phyloP scores from a whole-genome alignment of 2,797 vertebrate species.

The Rhabdomys pumilio region DNA sequence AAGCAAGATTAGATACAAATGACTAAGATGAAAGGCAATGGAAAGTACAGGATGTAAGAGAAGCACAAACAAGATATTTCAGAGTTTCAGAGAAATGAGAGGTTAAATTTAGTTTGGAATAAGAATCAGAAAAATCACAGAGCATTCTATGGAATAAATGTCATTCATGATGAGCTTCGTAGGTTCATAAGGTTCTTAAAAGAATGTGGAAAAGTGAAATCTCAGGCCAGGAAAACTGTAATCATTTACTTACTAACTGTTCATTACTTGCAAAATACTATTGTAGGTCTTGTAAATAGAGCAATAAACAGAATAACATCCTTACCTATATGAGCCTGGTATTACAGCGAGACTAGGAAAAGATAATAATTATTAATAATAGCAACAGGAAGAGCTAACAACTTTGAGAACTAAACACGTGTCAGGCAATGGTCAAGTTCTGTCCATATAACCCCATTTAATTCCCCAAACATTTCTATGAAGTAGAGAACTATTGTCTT shows the following conservation, averaged over 20 bases:
- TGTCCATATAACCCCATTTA: constrained; percentile 52
- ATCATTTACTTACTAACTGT: constrained; percentile 59
- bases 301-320: constrained; percentile 59
- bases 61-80: constrained; percentile 55
- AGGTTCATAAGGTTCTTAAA: constrained; percentile 34
- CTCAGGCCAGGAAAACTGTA: constrained; percentile 52
- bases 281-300: constrained; percentile 1
- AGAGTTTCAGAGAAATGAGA: constrained; percentile 70
- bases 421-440: constrained; percentile 27
- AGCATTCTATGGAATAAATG: constrained; percentile 59
- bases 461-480: constrained; percentile 60
- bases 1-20: constrained; percentile 71
- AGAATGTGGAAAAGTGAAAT: not conserved
- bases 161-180: constrained; percentile 37
- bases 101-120: constrained; percentile 66
- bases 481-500: constrained; percentile 35
- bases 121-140: constrained; percentile 64
- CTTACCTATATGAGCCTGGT: not conserved
- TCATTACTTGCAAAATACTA: constrained; percentile 51
- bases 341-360: not conserved
- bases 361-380: constrained; percentile 5
- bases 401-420: constrained; percentile 38
- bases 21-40: constrained; percentile 66
- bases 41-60: constrained; percentile 63
- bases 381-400: constrained; percentile 52